These are phyloP conservation scores for Sisor rabdophorus DNA, from an alignment of 2,113 vertebrate genomes.

Conservation along the genomic window DNA sequence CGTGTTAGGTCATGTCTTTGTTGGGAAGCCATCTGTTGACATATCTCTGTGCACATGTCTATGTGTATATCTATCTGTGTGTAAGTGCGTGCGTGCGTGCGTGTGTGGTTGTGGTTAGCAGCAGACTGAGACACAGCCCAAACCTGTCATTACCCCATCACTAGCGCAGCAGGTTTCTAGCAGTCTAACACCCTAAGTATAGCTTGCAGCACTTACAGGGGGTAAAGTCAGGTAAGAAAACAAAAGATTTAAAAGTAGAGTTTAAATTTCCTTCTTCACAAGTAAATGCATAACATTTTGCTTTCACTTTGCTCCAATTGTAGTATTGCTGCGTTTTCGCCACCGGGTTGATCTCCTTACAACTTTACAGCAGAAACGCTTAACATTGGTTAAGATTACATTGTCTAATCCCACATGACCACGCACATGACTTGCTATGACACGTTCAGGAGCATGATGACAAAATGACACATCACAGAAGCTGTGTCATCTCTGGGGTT, in stretches of 20 bases:
- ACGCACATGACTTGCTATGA: constrained; percentile 20
- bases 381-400: constrained; percentile 1
- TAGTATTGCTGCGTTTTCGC: background rate
- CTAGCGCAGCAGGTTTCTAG: constrained; percentile 61
- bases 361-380: background rate
- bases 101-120: constrained; percentile 53
- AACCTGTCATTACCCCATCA: constrained; percentile 65
- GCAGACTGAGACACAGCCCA: constrained; percentile 51
- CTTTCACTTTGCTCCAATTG: background rate
- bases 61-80: constrained; percentile 39
- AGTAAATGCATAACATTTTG: constrained; percentile 1
- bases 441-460: constrained; percentile 18
- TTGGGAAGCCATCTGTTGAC: constrained; percentile 59
- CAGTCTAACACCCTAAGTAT: constrained; percentile 46
- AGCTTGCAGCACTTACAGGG: constrained; percentile 35
- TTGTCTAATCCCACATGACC: constrained; percentile 11
- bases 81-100: constrained; percentile 27
- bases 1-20: constrained; percentile 65
- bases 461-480: constrained; percentile 8
- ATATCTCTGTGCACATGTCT: constrained; percentile 39
- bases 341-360: background rate
- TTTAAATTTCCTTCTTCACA: constrained; percentile 18
- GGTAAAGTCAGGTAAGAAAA: constrained; percentile 40
- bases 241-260: constrained; percentile 9
- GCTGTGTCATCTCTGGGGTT: background rate